A percentile compares a stretch with the other conserved stretches of the same genome.
Conservation (phyloP, 1,140 invertebrate species). For the Brachionus plicatilis region DNA sequence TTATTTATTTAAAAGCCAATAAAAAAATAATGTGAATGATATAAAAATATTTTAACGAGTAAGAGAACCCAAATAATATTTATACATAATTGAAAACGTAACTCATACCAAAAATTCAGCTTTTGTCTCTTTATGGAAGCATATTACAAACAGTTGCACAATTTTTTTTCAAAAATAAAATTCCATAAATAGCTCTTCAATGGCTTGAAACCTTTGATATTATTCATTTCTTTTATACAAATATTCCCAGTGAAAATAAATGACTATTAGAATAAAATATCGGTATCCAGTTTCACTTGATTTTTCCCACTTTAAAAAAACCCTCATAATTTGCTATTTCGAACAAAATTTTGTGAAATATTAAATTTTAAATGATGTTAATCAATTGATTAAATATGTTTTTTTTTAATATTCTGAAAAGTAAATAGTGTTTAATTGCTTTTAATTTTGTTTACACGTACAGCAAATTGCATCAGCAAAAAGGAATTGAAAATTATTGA, state of each 20-base stretch:
- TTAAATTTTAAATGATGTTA: background rate
- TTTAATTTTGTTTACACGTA: background rate
- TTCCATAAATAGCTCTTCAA: background rate
- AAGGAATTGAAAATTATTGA: background rate
- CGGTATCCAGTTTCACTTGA: background rate
- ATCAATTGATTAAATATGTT: background rate
- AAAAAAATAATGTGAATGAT: background rate
- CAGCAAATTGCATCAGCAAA: background rate
- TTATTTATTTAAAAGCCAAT: background rate
- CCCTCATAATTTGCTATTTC: background rate
- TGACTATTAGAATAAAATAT: background rate
- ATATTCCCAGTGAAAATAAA: background rate
- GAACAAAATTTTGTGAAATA: background rate
- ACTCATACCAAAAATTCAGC: background rate
- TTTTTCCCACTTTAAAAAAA: background rate
- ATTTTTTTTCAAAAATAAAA: background rate
- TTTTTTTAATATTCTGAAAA: background rate
- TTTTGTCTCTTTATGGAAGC: background rate
- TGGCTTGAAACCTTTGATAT: background rate
- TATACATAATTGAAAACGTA: background rate
- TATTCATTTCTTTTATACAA: background rate
- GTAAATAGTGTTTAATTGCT: background rate
- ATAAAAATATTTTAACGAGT: background rate
- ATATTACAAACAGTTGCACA: background rate
- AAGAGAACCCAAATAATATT: background rate